phyloP scores from a whole-genome alignment of 2,888 invertebrate genomes.

The Eledone cirrhosa region DNA sequence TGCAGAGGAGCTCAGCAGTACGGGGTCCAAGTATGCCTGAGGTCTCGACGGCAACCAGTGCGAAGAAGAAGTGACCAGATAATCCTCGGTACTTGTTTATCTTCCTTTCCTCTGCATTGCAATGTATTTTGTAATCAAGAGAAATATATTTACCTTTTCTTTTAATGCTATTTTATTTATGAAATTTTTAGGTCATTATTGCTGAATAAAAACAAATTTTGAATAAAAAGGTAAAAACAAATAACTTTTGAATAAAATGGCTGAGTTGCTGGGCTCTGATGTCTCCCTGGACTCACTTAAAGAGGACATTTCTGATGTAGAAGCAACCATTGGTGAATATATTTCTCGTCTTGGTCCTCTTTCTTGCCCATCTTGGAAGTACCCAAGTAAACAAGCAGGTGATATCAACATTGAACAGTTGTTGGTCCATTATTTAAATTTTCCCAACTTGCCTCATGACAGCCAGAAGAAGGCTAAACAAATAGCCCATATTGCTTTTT shows the following conservation, averaged over 20 bases:
- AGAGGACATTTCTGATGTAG: conserved; percentile 64
- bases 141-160: no score
- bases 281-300: conserved; percentile 64
- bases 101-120: no score
- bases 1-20: no score
- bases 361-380: conserved; percentile 65
- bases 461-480: conserved; percentile 60
- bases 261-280: conserved; percentile 58
- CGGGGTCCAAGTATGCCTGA: no score
- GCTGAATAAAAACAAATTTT: no score
- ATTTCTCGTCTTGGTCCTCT: conserved; percentile 62
- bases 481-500: conserved; percentile 64
- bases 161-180: no score
- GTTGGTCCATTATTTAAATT: conserved; percentile 55
- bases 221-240: no score
- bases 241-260: conserved; percentile 43
- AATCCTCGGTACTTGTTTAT: no score
- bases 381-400: conserved; percentile 62
- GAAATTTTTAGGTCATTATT: no score
- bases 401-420: conserved; percentile 64
- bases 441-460: conserved; percentile 41
- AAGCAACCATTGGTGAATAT: conserved; percentile 57
- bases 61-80: no score
- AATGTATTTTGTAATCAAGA: no score
- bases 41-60: no score